These are phyloP conservation scores for Criorhina ranunculi DNA, from an alignment of 2,888 invertebrate species.

Conservation along the genomic window DNA sequence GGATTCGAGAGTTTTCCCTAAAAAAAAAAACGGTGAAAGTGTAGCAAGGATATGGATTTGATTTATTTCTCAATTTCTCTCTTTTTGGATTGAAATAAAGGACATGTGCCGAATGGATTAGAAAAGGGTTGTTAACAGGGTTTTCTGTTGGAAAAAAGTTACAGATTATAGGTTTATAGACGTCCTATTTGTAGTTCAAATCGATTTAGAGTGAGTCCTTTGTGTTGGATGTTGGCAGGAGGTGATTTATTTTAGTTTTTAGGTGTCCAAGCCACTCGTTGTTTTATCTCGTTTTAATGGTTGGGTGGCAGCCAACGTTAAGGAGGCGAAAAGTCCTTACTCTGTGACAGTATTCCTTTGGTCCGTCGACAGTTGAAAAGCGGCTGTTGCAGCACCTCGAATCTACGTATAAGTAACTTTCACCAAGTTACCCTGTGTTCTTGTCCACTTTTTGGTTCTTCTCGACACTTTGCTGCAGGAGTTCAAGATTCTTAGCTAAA, in stretches of 20 bases:
- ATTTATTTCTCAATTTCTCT: constrained; percentile 47
- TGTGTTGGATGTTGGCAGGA: not conserved
- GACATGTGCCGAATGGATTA: constrained; percentile 55
- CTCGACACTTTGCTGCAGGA: no score
- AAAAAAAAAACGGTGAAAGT: constrained; percentile 17
- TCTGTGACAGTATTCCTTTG: no score
- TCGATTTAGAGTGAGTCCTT: constrained; percentile 12
- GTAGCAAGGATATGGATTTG: constrained; percentile 9
- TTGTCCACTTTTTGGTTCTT: no score
- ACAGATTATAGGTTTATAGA: constrained; percentile 11
- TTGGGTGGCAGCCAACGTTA: no score
- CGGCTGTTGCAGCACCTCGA: no score
- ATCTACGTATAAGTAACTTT: no score
- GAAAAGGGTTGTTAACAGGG: constrained; percentile 47
- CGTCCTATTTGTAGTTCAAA: not conserved
- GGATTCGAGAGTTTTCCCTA: constrained; percentile 36
- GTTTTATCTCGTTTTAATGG: no score
- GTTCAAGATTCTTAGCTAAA: no score
- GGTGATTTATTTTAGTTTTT: constrained; percentile 11
- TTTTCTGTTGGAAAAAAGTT: constrained; percentile 3
- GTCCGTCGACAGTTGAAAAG: no score
- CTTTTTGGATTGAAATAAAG: constrained; percentile 10
- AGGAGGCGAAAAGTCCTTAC: no score
- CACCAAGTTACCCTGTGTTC: no score
- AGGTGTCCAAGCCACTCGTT: no score